Evolutionary conservation across 2,888 invertebrate species (phyloP).

Genomic region (Athripsodes cinereus): DNA sequence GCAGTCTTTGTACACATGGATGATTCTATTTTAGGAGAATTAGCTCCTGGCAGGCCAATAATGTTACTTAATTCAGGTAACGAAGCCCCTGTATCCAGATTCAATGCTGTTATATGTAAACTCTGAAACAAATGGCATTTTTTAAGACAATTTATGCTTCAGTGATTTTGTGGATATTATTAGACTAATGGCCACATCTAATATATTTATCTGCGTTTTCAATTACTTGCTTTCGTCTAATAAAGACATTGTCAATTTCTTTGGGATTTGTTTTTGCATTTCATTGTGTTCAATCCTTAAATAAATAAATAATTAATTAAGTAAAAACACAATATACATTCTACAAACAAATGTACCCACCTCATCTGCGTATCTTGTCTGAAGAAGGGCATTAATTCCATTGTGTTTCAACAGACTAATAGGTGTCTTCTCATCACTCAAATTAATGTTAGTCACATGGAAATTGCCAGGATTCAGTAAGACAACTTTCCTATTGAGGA

Average conservation of each 20-base stretch:
- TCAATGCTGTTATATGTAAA: conserved; percentile 41
- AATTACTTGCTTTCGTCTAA: too few species aligned
- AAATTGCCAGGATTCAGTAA: conserved; percentile 39
- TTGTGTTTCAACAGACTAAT: conserved; percentile 37
- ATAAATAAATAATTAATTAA: too few species aligned
- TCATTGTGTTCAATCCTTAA: too few species aligned
- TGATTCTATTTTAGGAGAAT: conserved; percentile 45
- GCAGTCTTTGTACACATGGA: conserved; percentile 51
- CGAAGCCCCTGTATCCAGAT: conserved; percentile 36
- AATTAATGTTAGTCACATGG: conserved; percentile 32
- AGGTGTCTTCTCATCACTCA: conserved; percentile 36
- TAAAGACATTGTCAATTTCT: too few species aligned
- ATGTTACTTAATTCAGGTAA: conserved; percentile 41
- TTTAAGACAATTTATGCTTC: too few species aligned
- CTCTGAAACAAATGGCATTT: conserved; percentile 35
- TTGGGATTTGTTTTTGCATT: too few species aligned
- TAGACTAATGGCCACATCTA: too few species aligned
- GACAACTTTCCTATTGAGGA: conserved; percentile 38
- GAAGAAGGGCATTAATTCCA: conserved; percentile 37
- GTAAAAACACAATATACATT: too few species aligned
- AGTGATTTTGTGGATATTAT: too few species aligned
- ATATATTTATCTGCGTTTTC: too few species aligned
- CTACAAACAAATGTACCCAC: conserved; percentile 32
- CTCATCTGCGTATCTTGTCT: conserved; percentile 37
- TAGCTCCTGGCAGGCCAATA: conserved; percentile 36